A percentile compares a stretch with the other conserved stretches of the same genome.
Evolutionary conservation across 1,140 invertebrate species (phyloP).

Genomic region (Ceratoteleas bidentatus): DNA sequence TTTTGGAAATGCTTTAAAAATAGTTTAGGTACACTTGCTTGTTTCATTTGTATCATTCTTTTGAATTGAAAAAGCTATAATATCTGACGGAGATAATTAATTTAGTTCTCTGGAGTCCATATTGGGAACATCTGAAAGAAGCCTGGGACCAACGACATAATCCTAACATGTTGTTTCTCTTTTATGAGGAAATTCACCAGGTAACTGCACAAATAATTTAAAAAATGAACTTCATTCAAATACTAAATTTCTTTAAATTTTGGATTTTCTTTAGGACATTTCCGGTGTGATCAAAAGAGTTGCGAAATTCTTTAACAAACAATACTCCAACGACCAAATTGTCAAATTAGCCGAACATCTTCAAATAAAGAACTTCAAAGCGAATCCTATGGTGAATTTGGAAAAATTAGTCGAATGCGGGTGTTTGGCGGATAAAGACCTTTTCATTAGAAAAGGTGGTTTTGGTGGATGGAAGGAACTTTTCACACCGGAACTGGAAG

Average conservation of each 20-base stretch:
- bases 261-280: conserved; percentile 80
- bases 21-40: conserved; percentile 84
- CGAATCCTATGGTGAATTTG: conserved; percentile 86
- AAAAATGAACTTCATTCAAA: too few species aligned
- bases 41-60: background rate
- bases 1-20: conserved; percentile 90
- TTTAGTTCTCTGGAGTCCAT: conserved; percentile 88
- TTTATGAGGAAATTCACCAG: conserved; percentile 90
- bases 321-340: conserved; percentile 81
- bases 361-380: conserved; percentile 87
- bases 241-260: conserved; percentile 9
- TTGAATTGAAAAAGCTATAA: too few species aligned
- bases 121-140: too few species aligned
- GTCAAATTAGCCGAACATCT: conserved; percentile 83
- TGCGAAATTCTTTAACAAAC: conserved; percentile 83
- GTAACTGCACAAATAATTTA: too few species aligned
- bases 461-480: conserved; percentile 85
- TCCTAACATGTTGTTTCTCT: conserved; percentile 88
- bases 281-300: conserved; percentile 81
- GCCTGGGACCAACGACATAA: conserved; percentile 85
- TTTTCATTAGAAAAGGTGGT: conserved; percentile 85
- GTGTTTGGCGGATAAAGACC: conserved; percentile 80
- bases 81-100: background rate
- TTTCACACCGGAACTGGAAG: conserved; percentile 83
- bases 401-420: conserved; percentile 83